Evolutionary conservation across 1,140 invertebrate genomes (phyloP).

Genomic region (Brachionus asplanchnoidis): DNA sequence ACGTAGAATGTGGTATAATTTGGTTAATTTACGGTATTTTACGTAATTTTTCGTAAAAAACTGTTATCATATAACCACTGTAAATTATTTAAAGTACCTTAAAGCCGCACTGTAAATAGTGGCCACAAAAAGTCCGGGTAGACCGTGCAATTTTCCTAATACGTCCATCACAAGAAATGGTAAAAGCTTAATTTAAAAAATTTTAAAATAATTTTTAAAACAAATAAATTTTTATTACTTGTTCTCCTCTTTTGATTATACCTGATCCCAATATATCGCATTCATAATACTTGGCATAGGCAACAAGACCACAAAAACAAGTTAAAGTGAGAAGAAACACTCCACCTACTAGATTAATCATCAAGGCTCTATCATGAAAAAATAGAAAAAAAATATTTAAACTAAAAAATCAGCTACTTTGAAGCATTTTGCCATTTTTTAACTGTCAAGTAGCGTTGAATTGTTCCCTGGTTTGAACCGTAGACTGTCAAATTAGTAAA

Average conservation of each 20-base stretch:
- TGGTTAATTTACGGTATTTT: too few species aligned
- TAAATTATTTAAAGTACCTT: slow-evolving; percentile 65
- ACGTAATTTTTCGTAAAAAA: too few species aligned
- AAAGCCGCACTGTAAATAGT: slow-evolving; percentile 78
- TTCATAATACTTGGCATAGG: slow-evolving; percentile 42
- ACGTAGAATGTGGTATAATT: too few species aligned
- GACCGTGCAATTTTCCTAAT: slow-evolving; percentile 67
- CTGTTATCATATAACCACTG: too few species aligned
- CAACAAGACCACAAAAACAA: slow-evolving; percentile 39
- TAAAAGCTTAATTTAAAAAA: slow-evolving; percentile 58
- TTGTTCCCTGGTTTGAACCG: slow-evolving; percentile 84
- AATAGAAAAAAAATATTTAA: slow-evolving; percentile 43
- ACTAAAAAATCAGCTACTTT: not conserved
- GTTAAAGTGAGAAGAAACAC: slow-evolving; percentile 50
- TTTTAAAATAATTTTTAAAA: not conserved
- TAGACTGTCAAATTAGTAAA: slow-evolving; percentile 87
- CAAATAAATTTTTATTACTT: slow-evolving; percentile 51
- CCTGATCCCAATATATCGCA: slow-evolving; percentile 43
- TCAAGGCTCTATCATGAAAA: slow-evolving; percentile 65
- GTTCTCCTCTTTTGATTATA: slow-evolving; percentile 41
- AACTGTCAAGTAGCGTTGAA: slow-evolving; percentile 82
- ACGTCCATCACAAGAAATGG: slow-evolving; percentile 77
- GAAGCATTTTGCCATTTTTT: slow-evolving; percentile 46
- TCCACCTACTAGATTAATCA: slow-evolving; percentile 83
- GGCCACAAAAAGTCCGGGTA: slow-evolving; percentile 81